Evolutionary conservation across 1,140 invertebrate genomes (phyloP).

Genomic region (Helicoverpa zea): DNA sequence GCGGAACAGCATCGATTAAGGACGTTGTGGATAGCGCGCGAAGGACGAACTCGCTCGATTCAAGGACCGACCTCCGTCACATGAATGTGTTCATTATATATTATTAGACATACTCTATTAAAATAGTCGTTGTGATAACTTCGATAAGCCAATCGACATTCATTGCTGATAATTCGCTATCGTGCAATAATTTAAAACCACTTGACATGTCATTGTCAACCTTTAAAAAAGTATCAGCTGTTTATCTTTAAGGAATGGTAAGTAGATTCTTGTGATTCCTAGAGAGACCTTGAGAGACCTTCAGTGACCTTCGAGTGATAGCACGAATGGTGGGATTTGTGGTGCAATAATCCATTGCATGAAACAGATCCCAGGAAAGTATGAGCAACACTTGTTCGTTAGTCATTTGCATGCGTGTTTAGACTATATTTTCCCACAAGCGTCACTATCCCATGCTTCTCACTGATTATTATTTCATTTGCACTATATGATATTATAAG

Average conservation of each 20-base stretch:
- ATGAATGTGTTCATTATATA: not conserved
- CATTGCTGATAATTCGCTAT: not conserved
- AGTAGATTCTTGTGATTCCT: too few species aligned
- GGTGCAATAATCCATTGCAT: not conserved
- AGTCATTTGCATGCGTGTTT: constrained; percentile 25
- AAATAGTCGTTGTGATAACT: constrained; percentile 24
- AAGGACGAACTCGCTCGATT: constrained; percentile 44
- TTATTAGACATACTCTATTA: not conserved
- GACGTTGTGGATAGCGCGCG: constrained; percentile 33
- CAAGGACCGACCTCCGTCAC: constrained; percentile 49
- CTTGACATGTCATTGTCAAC: constrained; percentile 7
- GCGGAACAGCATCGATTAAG: constrained; percentile 42
- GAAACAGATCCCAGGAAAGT: constrained; percentile 19
- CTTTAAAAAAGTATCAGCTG: constrained; percentile 2
- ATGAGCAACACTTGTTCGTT: constrained; percentile 7
- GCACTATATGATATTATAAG: not conserved
- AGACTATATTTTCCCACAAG: not conserved
- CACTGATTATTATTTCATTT: not conserved
- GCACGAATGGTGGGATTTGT: not conserved
- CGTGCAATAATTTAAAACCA: not conserved
- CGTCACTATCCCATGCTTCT: not conserved
- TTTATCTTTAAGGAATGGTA: not conserved
- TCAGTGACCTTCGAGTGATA: not conserved
- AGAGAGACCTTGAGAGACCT: too few species aligned
- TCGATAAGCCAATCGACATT: constrained; percentile 14